Conservation (phyloP, 2,888 invertebrate genomes). For the Ferdinandea cuprea region DNA sequence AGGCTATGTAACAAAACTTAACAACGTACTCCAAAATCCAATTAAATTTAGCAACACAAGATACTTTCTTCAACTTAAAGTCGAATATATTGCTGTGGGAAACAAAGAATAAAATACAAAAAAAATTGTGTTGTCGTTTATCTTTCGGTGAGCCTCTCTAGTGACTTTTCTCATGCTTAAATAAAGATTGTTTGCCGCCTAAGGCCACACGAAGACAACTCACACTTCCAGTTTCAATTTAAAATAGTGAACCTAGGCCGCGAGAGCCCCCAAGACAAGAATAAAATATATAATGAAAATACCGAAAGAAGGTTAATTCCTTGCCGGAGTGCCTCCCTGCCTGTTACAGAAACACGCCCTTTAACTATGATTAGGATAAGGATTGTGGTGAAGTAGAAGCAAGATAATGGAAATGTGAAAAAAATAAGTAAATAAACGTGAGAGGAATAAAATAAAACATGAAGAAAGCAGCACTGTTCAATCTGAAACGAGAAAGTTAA, state of each 20-base stretch:
- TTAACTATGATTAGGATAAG: conserved; percentile 39
- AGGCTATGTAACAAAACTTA: no score
- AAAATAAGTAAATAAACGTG: conserved; percentile 18
- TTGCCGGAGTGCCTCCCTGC: conserved; percentile 3
- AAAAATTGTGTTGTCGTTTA: no score
- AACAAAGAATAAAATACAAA: no score
- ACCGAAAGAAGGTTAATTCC: conserved; percentile 28
- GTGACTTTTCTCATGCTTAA: conserved; percentile 4
- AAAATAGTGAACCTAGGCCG: conserved; percentile 44
- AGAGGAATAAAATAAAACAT: conserved; percentile 1
- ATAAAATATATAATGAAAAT: conserved; percentile 4
- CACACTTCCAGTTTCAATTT: conserved; percentile 60
- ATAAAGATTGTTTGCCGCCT: conserved; percentile 34
- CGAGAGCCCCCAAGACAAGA: conserved; percentile 8
- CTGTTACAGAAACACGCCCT: conserved; percentile 21
- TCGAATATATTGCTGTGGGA: no score
- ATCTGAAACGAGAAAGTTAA: no score
- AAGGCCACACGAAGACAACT: conserved; percentile 42
- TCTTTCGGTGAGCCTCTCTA: no score
- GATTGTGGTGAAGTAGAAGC: conserved; percentile 18
- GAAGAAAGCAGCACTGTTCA: no score
- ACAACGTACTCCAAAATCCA: no score
- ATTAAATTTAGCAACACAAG: no score
- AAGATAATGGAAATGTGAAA: background rate
- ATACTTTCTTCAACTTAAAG: no score